phyloP scores from a whole-genome alignment of 2,797 vertebrate genomes.

The Coccyzus lansbergi region DNA sequence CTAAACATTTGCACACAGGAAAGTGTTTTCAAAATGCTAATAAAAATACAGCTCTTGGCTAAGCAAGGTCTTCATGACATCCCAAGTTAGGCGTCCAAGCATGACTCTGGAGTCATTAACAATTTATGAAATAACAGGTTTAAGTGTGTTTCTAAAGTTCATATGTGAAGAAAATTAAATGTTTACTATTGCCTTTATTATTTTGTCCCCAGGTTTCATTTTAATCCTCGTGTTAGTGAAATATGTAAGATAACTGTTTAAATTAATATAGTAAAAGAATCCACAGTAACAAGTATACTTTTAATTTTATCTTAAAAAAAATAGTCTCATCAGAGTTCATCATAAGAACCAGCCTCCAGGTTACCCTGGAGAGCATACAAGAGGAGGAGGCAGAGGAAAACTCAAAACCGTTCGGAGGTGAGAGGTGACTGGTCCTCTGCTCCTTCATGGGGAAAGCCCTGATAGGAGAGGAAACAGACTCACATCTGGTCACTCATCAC shows the following conservation, averaged over 20 bases:
- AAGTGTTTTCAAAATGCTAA: not conserved
- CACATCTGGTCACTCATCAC: not conserved
- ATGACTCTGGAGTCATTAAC: not conserved
- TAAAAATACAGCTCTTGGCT: not conserved
- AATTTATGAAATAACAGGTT: not conserved
- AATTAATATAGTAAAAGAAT: not conserved
- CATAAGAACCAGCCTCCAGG: accelerated
- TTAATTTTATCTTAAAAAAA: not conserved
- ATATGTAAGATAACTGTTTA: not conserved
- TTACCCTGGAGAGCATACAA: not conserved
- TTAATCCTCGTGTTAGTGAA: not conserved
- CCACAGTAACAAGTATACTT: not conserved
- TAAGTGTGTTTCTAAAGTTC: not conserved
- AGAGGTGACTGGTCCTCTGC: not conserved
- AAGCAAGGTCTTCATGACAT: not conserved
- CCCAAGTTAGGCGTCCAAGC: not conserved
- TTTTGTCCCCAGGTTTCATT: not conserved
- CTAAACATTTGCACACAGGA: not conserved
- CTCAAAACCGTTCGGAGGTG: accelerated
- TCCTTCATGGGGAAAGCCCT: accelerated
- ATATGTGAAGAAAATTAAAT: not conserved
- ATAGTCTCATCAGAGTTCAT: not conserved
- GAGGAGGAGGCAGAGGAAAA: not conserved
- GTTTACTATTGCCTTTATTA: not conserved
- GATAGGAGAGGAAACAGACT: not conserved